Conservation (phyloP, 2,113 vertebrate genomes). For the Trematocara macrostoma region DNA sequence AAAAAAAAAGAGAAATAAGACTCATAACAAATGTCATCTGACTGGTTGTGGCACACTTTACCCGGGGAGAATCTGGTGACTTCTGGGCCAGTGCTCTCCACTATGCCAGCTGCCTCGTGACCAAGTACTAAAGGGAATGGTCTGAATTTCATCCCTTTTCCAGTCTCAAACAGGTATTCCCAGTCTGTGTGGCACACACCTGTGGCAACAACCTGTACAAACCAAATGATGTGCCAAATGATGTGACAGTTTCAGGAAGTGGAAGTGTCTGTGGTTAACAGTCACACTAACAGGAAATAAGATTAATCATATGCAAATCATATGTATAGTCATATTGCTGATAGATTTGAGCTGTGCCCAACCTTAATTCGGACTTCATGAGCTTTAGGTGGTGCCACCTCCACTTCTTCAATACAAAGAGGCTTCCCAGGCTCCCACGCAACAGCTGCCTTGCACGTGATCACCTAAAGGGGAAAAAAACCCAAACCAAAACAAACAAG, state of each 20-base stretch:
- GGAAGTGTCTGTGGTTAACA: background rate
- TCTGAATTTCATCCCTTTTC: background rate
- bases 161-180: conserved; percentile 56
- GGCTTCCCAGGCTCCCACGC: conserved; percentile 70
- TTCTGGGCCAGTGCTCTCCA: conserved; percentile 47
- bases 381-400: conserved; percentile 73
- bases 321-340: background rate
- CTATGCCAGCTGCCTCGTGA: conserved; percentile 41
- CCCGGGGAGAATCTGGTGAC: conserved; percentile 34
- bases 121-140: conserved; percentile 40
- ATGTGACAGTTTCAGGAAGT: background rate
- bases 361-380: conserved; percentile 78
- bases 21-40: background rate
- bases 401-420: conserved; percentile 70
- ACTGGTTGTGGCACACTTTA: background rate
- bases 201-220: conserved; percentile 20
- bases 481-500: background rate
- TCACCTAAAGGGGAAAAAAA: conserved; percentile 45
- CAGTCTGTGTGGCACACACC: conserved; percentile 45
- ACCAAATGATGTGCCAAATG: background rate
- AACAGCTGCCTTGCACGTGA: conserved; percentile 75
- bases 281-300: background rate
- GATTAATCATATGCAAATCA: background rate
- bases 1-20: background rate
- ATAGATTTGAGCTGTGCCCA: background rate